Base-by-base conservation (phyloP, 2,888 invertebrate genomes). In the Listrodromus nycthemerus region DNA sequence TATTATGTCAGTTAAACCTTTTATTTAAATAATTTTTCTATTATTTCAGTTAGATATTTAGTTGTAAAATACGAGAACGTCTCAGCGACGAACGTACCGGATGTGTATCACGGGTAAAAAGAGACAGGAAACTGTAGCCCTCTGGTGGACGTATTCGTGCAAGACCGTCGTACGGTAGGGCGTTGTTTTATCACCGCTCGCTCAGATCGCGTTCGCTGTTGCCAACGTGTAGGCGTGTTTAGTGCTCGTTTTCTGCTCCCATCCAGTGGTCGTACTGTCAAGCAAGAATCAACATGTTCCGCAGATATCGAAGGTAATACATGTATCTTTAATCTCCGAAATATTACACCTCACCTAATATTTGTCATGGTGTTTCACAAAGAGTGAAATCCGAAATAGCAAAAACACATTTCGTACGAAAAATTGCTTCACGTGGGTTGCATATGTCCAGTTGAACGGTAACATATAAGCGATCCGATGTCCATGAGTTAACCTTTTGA, bases 91-190 rank as follows among this genome's bases (percentile, higher is more conserved):
- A 87, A 89, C 90, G 78, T 90, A 92, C 91, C 90, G 87, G 89
- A 91, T 87, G 86, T 89, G 67, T 88, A 89, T 80, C 89, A 76
- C 86, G 87, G 83, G 87, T 87, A 88, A 87, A 92, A 91, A 91
- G 91, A 90, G 89, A 86, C 88, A 89, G 89, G 89, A 91, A 89
- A 75, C 84, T 71, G 41, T 67, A 79, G 33, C 52, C 69, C 70
- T 61, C 69, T 58, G 67, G 55, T 27, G 41, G 16, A 37, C 16
- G 33, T 37, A 63, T 77, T n/a, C n/a, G 50, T 52, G 37, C 2
- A 21, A 3, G 27, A 33, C 1, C 16, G 27, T 16, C 19, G 33
- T n/a, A 37, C 16, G 41, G 41, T 16, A 50, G 65, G 21, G 10
- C 33, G 19, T 30, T n/a, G 33, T 24, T 8, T 74, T 74, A 65